Evolutionary conservation across 2,888 invertebrate species (phyloP).

Genomic region (Cryptus viduatorius): DNA sequence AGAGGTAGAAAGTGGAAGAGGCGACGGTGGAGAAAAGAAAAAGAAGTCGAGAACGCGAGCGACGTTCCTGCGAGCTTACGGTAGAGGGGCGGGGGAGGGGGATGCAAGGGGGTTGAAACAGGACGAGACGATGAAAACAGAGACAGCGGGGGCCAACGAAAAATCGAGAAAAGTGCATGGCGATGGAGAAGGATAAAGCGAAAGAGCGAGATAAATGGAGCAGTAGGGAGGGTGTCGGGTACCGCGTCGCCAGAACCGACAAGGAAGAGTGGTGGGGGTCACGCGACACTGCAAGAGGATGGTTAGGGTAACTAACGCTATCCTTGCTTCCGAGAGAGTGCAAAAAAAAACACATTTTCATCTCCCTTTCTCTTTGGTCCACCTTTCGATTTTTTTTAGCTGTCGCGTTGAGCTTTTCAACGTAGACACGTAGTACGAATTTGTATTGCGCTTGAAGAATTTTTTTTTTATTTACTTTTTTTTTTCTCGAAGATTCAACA

Average conservation of each 20-base stretch:
- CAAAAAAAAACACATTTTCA: slow-evolving; percentile 17
- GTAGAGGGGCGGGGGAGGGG: slow-evolving; percentile 18
- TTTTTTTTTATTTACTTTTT: slow-evolving; percentile 13
- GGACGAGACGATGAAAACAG: slow-evolving; percentile 47
- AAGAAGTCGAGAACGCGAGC: slow-evolving; percentile 54
- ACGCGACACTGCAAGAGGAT: slow-evolving; percentile 37
- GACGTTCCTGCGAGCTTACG: slow-evolving; percentile 36
- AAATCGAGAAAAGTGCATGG: slow-evolving; percentile 53
- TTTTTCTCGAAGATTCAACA: background rate
- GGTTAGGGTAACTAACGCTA: slow-evolving; percentile 61
- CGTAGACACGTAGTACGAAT: slow-evolving; percentile 13
- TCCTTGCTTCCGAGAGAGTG: slow-evolving; percentile 18
- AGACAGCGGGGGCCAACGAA: slow-evolving; percentile 32
- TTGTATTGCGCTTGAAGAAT: slow-evolving; percentile 24
- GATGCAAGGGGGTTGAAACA: slow-evolving; percentile 21
- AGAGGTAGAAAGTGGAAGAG: slow-evolving; percentile 72
- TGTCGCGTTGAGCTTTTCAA: background rate
- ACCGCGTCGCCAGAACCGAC: slow-evolving; percentile 27
- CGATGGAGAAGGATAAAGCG: slow-evolving; percentile 28
- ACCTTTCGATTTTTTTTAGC: background rate
- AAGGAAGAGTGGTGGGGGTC: slow-evolving; percentile 19
- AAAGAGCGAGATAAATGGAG: slow-evolving; percentile 39
- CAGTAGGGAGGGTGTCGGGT: slow-evolving; percentile 40
- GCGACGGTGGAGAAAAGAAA: slow-evolving; percentile 69
- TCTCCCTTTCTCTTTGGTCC: slow-evolving; percentile 27